phyloP scores from a whole-genome alignment of 2,113 vertebrate genomes.

The Solea solea region DNA sequence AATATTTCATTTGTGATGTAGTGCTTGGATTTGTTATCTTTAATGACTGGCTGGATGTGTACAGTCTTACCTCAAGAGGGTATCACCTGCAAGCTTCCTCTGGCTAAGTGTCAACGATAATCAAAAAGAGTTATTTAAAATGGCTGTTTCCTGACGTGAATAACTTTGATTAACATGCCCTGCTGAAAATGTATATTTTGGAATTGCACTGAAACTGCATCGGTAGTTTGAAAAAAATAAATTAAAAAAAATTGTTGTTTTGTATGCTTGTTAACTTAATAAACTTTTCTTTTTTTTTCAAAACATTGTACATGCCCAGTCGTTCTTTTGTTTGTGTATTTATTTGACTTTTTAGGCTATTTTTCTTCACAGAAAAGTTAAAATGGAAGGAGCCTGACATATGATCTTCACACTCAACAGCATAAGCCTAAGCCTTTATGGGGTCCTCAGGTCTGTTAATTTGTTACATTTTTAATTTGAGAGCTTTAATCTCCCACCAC shows the following conservation, averaged over 20 bases:
- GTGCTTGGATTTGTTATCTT: slow-evolving; percentile 55
- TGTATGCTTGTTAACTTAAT: slow-evolving; percentile 82
- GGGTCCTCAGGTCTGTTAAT: too few species aligned
- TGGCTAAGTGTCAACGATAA: slow-evolving; percentile 71
- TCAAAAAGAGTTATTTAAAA: slow-evolving; percentile 62
- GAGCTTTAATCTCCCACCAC: too few species aligned
- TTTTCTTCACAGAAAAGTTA: neutral
- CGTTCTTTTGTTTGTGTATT: neutral
- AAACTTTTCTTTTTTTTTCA: slow-evolving; percentile 72
- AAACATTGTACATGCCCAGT: slow-evolving; percentile 13
- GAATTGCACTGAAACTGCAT: slow-evolving; percentile 81
- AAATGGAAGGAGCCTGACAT: neutral
- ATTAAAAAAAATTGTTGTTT: slow-evolving; percentile 67
- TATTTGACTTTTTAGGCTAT: too few species aligned
- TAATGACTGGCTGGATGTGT: slow-evolving; percentile 35
- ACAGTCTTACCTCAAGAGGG: slow-evolving; percentile 67
- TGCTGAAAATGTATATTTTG: slow-evolving; percentile 81
- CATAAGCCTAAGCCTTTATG: too few species aligned
- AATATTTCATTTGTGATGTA: slow-evolving; percentile 63
- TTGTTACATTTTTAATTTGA: too few species aligned
- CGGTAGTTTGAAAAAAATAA: slow-evolving; percentile 65
- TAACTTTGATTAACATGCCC: slow-evolving; percentile 73
- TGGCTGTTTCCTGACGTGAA: slow-evolving; percentile 63
- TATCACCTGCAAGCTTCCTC: slow-evolving; percentile 66
- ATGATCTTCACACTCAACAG: too few species aligned